Base-by-base conservation (phyloP, 2,797 vertebrate species). In the Enteromius treurensis region DNA sequence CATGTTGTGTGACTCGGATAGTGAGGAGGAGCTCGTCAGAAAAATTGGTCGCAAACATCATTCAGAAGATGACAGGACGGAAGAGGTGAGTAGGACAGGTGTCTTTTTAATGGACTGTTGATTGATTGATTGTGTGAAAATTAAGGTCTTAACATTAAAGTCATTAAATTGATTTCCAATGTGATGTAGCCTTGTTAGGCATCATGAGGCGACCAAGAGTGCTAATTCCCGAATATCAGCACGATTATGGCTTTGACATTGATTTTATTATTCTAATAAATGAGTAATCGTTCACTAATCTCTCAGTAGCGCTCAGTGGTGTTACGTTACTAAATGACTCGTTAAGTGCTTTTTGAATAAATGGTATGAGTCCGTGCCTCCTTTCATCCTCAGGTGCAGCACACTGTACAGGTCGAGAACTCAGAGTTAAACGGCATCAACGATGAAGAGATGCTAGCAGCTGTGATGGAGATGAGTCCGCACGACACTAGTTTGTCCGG, bases 361-460 rank as follows among this genome's bases (percentile, higher is more conserved):
- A 26, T 26, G 26, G 26, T 26, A 26, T 26, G 26, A 26, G 26
- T 26, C 26, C 1, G 1, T 26, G 26, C 26, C 26, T 26, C 26
- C 26, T 37, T 21, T 45, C 1, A n/a, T 45, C 21, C 10, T 45
- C 84, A 92, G 94, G 88, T 89, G 82, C 92, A 95, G 88, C 95
- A 94, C 86, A 93, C 86, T 77, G 87, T 86, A 78, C 83, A 89
- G 71, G 81, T 92, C 14, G 96, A 98, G 17, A 85, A 91, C 6
- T 69, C 93, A 0, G 93, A 96, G 71, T 97, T 96, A 79, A 92
- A 95, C 5, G 94, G 91, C 58, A 95, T 99, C 87, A 98, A 95
- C 0, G 98, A 99, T 51, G 98, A 99, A 4, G 98, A 99, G 83
- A 95, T 99, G 90, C 88, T 99, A 53, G 97, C 96, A 0, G 97